phyloP scores from a whole-genome alignment of 1,140 invertebrate genomes.

The Venturia canescens region DNA sequence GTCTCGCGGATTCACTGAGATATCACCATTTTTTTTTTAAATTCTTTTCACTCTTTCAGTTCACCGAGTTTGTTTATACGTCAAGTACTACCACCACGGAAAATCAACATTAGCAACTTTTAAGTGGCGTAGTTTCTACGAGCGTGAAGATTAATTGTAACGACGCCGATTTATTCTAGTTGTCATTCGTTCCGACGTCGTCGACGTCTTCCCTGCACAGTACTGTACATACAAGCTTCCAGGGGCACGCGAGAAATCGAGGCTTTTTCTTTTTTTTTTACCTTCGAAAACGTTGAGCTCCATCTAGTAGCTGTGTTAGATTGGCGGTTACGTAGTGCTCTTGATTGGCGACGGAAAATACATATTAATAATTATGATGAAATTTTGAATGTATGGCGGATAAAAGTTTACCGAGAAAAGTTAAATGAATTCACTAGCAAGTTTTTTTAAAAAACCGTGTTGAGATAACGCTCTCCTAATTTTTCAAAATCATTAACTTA shows the following conservation, averaged over 20 bases:
- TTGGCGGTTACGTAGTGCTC: neutral
- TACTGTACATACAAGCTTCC: neutral
- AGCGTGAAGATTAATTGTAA: neutral
- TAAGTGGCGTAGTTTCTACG: neutral
- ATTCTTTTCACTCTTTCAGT: neutral
- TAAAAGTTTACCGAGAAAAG: too few relatives aligned
- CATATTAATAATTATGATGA: too few relatives aligned
- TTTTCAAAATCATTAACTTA: too few relatives aligned
- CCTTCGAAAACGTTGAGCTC: neutral
- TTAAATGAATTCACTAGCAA: too few relatives aligned
- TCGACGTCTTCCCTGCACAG: conserved; percentile 10
- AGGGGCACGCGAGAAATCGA: conserved; percentile 16
- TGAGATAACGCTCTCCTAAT: too few relatives aligned
- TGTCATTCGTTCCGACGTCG: conserved; percentile 20
- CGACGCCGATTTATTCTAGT: neutral
- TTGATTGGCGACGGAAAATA: neutral
- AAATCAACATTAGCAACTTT: neutral
- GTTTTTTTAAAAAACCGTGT: too few relatives aligned
- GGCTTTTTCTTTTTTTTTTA: neutral
- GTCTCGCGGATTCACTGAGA: neutral
- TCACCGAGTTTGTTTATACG: neutral
- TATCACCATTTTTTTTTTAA: neutral
- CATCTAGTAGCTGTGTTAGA: neutral
- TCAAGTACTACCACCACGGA: neutral
- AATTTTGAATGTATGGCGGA: too few relatives aligned